phyloP scores from a whole-genome alignment of 2,797 vertebrate genomes.

The Pseudocheirus occidentalis region DNA sequence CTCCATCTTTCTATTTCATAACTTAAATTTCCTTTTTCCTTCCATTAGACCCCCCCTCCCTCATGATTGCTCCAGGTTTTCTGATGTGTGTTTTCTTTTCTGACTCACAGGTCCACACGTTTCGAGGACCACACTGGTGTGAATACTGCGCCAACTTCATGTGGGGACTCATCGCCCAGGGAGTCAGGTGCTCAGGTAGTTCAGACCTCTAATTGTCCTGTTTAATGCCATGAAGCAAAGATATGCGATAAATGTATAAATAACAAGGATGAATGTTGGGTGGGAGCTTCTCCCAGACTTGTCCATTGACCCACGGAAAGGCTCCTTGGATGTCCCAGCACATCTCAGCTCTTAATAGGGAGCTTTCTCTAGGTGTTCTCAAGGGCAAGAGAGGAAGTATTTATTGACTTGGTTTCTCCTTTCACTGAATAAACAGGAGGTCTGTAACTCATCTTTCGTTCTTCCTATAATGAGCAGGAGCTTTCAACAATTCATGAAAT shows the following conservation, averaged over 20 bases:
- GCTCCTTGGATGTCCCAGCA: background rate
- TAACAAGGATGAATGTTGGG: background rate
- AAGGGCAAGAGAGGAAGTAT: conserved; percentile 12
- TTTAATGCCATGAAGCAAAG: background rate
- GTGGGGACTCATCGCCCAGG: conserved; percentile 99
- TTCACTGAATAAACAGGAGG: background rate
- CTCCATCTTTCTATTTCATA: conserved; percentile 69
- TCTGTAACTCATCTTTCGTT: background rate
- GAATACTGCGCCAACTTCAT: conserved; percentile 99
- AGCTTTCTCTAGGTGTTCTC: conserved; percentile 1
- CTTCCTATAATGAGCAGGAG: background rate
- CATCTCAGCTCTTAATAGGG: background rate
- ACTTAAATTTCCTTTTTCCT: conserved; percentile 70
- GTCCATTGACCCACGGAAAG: background rate
- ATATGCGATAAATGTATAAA: background rate
- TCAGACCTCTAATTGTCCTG: conserved; percentile 7
- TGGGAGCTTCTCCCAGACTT: background rate
- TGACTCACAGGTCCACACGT: conserved; percentile 93
- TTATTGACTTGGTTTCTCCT: background rate
- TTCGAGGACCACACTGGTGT: conserved; percentile 98
- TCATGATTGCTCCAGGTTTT: conserved; percentile 69
- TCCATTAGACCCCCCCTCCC: conserved; percentile 76
- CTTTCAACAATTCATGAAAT: background rate
- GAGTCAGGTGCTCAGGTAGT: conserved; percentile 97
- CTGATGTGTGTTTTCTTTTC: conserved; percentile 51